Base-by-base conservation (phyloP, 30 jellyfish, hydroid and myxozoan species). In the Aurelia aurita region DNA sequence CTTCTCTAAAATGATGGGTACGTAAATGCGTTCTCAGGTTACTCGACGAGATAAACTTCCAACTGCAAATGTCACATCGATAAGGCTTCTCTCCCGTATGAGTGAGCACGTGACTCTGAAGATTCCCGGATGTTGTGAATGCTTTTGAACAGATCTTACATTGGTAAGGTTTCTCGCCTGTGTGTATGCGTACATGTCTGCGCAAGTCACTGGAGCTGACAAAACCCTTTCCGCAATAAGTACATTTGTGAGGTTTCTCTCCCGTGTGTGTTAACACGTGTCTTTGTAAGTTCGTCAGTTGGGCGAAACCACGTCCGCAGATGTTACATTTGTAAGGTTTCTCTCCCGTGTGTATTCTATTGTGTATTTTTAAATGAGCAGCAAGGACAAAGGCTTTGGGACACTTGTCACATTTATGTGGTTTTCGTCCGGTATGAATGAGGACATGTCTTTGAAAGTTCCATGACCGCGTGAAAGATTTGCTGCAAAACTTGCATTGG, bases 71-170 rank as follows among this genome's bases (percentile, higher is more conserved):
- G 60, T 96, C 83, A 64, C 99, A 93, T 23, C 84, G 93, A 90
- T 93, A 93, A 20, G 99, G 99, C 73, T 93, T 93, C 73, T 87
- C 99, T 1, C 99, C 99, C 15, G 99, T 93, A 53, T 93, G 99
- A 10, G 99, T 93, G 15, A 93, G 74, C 18, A 93, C 97, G 87
- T 93, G 99, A 22, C 90, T 58, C 79, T 93, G 99, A 16, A 93
- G 84, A 66, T 93, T 93, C 16, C 99, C 99, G 63, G 95, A 74
- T 20, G 99, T 93, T 31, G 99, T 93, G 66, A 93, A 93, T 11
- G 99, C 99, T 72, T 93, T 93, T 15, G 99, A 93, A 57, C 99
- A 93, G 2, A 95, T 97, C 57, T 93, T 96, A 82, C 99, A 93
- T 58, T 93, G 93, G 66, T 93, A 93, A 21, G 99, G 99, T 58